phyloP scores from a whole-genome alignment of 2,888 invertebrate species.

The Campaea margaritaria region DNA sequence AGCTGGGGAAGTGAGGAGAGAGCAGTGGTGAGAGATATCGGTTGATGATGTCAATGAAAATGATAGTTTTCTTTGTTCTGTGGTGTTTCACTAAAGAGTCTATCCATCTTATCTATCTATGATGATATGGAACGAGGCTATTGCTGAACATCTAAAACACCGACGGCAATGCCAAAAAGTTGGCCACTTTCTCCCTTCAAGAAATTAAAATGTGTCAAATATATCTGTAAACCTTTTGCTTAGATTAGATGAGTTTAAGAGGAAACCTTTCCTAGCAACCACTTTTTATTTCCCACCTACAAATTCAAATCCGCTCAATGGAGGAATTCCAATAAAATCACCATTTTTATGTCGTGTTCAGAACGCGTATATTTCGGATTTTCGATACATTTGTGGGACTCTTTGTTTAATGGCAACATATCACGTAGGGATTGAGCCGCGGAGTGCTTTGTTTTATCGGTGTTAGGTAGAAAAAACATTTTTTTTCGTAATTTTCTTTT shows the following conservation, averaged over 20 bases:
- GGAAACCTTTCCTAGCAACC: slow-evolving; percentile 20
- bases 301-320: slow-evolving; percentile 16
- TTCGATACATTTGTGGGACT: slow-evolving; percentile 45
- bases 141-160: too few relatives aligned
- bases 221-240: neutral
- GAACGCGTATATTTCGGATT: slow-evolving; percentile 51
- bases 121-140: too few relatives aligned
- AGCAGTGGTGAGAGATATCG: too few relatives aligned
- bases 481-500: neutral
- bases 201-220: neutral
- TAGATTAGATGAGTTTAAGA: slow-evolving; percentile 5
- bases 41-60: too few relatives aligned
- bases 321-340: slow-evolving; percentile 63
- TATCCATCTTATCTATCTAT: too few relatives aligned
- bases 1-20: too few relatives aligned
- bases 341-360: slow-evolving; percentile 67
- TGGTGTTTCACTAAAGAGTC: too few relatives aligned
- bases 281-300: slow-evolving; percentile 42
- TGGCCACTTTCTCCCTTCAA: too few relatives aligned
- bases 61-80: too few relatives aligned
- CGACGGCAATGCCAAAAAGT: too few relatives aligned
- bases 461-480: neutral
- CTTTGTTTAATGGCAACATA: slow-evolving; percentile 61
- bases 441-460: slow-evolving; percentile 48
- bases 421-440: slow-evolving; percentile 57